A percentile compares a stretch with the other conserved stretches of the same genome.
Conservation (phyloP, 1,140 invertebrate species). For the Sitobion miscanthi region DNA sequence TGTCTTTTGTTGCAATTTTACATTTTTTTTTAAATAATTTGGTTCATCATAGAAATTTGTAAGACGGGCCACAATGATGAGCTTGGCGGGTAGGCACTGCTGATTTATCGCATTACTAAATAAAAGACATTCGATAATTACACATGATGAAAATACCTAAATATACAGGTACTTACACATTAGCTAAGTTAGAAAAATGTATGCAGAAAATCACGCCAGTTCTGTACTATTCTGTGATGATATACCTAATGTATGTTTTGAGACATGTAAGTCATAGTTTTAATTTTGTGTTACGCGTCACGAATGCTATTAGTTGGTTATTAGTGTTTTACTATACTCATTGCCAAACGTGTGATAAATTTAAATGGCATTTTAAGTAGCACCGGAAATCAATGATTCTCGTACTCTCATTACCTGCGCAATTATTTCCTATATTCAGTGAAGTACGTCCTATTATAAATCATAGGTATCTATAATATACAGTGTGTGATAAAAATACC, state of each 20-base stretch:
- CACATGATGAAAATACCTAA: background rate
- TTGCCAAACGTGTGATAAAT: background rate
- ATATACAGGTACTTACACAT: background rate
- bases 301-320: background rate
- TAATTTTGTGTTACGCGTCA: background rate
- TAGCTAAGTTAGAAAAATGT: background rate
- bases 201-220: background rate
- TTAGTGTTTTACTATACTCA: background rate
- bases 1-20: background rate
- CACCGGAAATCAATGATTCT: background rate
- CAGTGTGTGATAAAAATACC: background rate
- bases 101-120: background rate
- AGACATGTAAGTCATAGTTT: background rate
- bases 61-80: background rate
- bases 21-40: background rate
- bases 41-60: background rate
- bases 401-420: background rate
- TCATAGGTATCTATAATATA: background rate
- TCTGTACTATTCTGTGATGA: background rate
- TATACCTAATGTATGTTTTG: background rate
- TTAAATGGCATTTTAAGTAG: background rate
- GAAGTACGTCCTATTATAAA: background rate
- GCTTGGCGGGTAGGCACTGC: background rate
- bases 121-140: background rate
- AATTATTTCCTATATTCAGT: background rate